These are phyloP conservation scores for Cerastis rubricosa DNA, from an alignment of 2,888 invertebrate species.

Conservation along the genomic window DNA sequence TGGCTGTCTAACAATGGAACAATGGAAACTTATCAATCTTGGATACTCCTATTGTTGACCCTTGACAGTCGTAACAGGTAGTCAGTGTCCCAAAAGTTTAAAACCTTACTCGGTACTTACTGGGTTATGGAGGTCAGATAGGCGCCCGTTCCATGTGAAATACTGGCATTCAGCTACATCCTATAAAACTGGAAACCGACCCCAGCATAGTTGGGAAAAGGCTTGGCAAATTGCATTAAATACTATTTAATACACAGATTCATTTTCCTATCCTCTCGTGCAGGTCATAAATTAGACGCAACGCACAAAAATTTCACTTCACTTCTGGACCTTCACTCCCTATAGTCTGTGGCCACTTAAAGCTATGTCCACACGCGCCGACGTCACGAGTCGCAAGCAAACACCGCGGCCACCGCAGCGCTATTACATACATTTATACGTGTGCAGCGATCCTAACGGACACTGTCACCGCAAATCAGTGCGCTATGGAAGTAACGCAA, in stretches of 20 bases:
- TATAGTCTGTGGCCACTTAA: conserved; percentile 53
- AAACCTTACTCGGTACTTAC: background rate
- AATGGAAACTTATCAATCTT: background rate
- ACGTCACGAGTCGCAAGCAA: conserved; percentile 68
- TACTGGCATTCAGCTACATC: background rate
- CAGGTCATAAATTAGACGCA: background rate
- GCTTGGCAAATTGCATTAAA: background rate
- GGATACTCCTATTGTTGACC: background rate
- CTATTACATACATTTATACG: conserved; percentile 64
- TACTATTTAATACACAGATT: background rate
- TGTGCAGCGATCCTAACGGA: conserved; percentile 66
- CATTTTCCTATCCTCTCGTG: background rate
- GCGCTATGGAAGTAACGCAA: conserved; percentile 50
- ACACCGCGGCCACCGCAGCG: conserved; percentile 63
- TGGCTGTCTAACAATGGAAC: too few species aligned
- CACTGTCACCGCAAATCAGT: conserved; percentile 69
- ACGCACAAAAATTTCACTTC: background rate
- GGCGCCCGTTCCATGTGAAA: background rate
- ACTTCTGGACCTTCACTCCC: background rate
- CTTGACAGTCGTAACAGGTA: background rate
- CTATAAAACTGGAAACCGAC: background rate
- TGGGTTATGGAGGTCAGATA: too few species aligned
- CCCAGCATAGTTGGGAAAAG: background rate
- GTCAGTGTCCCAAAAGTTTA: too few species aligned
- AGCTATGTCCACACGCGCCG: conserved; percentile 61